A percentile compares a stretch with the other conserved stretches of the same genome.
Evolutionary conservation across 1,140 invertebrate genomes (phyloP).

Genomic region (Medauroidea extradentata): DNA sequence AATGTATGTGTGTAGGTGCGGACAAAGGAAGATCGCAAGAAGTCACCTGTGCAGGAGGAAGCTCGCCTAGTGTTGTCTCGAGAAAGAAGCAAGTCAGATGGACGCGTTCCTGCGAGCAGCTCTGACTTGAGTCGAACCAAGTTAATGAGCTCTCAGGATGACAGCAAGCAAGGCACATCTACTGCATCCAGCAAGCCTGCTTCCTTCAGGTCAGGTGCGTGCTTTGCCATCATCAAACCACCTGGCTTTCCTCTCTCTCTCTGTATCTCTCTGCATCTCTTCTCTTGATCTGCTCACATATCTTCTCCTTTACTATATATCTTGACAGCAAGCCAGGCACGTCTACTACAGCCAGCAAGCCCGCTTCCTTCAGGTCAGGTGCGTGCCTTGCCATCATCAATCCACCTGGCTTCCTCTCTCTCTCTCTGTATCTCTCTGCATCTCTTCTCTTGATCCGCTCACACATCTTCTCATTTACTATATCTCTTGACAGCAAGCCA

Average conservation of each 20-base stretch:
- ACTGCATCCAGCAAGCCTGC: not conserved
- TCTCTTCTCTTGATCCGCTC: too few species aligned
- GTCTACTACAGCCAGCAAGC: not conserved
- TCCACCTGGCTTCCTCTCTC: too few species aligned
- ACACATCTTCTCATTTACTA: too few species aligned
- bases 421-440: too few species aligned
- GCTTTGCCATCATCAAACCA: too few species aligned
- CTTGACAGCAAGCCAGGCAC: conserved; percentile 5
- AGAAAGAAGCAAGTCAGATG: conserved; percentile 48
- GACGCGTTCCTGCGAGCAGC: conserved; percentile 28
- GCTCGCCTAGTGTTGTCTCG: conserved; percentile 23
- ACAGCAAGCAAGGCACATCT: not conserved
- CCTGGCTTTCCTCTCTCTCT: too few species aligned
- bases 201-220: conserved; percentile 1
- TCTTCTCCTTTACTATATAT: too few species aligned
- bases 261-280: too few species aligned
- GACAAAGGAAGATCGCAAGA: conserved; percentile 50
- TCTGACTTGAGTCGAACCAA: conserved; percentile 29
- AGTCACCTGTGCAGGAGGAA: conserved; percentile 37
- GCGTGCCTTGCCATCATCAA: too few species aligned
- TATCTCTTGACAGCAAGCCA: conserved; percentile 7
- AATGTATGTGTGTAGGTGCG: conserved; percentile 35
- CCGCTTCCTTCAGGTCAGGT: not conserved
- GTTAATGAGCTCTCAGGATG: not conserved
- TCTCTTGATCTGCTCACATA: too few species aligned